phyloP scores from a whole-genome alignment of 2,888 invertebrate species.

The Odontothrips loti region DNA sequence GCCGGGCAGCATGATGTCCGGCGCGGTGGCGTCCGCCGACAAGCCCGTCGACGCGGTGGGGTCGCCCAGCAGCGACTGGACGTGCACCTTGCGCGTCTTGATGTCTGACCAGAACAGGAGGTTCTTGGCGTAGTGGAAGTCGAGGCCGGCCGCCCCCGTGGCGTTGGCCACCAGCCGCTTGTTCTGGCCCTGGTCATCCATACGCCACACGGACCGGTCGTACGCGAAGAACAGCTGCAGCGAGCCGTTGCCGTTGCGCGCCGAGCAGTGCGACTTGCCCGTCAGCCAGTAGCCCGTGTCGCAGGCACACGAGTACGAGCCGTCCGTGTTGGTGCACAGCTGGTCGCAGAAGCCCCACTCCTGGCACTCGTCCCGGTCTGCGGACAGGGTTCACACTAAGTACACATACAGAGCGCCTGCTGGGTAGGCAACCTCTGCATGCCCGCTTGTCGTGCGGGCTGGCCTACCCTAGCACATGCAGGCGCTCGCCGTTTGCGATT shows the following conservation, averaged over 20 bases:
- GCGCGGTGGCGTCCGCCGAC: conserved; percentile 35
- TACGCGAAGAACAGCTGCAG: conserved; percentile 45
- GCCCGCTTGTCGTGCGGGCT: too few species aligned
- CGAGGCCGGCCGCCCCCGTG: conserved; percentile 79
- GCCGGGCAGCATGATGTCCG: conserved; percentile 70
- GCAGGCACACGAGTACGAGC: conserved; percentile 77
- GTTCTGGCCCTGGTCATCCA: conserved; percentile 53
- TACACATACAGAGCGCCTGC: neutral
- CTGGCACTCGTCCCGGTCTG: conserved; percentile 85
- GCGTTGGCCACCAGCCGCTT: conserved; percentile 66
- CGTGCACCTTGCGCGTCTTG: conserved; percentile 76
- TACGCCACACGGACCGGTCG: conserved; percentile 47
- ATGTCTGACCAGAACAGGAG: conserved; percentile 85
- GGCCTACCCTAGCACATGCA: too few species aligned
- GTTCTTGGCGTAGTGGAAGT: conserved; percentile 73
- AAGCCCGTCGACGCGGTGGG: conserved; percentile 51
- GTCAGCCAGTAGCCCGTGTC: conserved; percentile 67
- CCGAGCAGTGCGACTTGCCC: conserved; percentile 61
- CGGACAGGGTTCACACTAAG: conserved; percentile 31
- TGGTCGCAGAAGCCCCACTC: conserved; percentile 97
- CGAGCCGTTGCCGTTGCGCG: conserved; percentile 53
- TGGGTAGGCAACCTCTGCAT: too few species aligned
- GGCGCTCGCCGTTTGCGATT: too few species aligned
- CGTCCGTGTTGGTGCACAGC: conserved; percentile 81
- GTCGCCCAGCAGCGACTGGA: conserved; percentile 52